phyloP scores from a whole-genome alignment of 1,140 invertebrate species.

The Drosophila repletoides region DNA sequence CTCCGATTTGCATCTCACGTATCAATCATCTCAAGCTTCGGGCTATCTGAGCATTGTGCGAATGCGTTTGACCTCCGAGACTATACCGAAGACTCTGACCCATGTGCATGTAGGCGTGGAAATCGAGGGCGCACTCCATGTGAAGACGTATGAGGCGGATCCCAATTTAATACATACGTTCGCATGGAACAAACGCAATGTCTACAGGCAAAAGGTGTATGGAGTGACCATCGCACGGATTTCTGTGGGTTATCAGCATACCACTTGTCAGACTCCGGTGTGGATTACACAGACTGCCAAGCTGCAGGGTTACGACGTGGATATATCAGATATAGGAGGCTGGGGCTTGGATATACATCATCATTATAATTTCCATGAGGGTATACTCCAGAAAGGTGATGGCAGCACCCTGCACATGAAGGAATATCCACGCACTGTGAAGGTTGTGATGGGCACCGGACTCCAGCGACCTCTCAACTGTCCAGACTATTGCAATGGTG shows the following conservation, averaged over 20 bases:
- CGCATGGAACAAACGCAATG: slow-evolving; percentile 98
- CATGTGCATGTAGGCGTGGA: slow-evolving; percentile 95
- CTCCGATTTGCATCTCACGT: slow-evolving; percentile 94
- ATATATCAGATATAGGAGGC: slow-evolving; percentile 97
- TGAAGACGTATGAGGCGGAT: slow-evolving; percentile 97
- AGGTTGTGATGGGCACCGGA: slow-evolving; percentile 97
- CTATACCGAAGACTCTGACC: slow-evolving; percentile 90
- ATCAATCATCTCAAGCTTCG: slow-evolving; percentile 94
- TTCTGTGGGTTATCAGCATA: slow-evolving; percentile 97
- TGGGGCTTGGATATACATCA: slow-evolving; percentile 99
- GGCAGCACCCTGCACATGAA: slow-evolving; percentile 96
- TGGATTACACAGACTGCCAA: slow-evolving; percentile 97
- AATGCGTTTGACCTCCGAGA: slow-evolving; percentile 92
- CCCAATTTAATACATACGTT: slow-evolving; percentile 97
- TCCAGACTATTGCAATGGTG: slow-evolving; percentile 92
- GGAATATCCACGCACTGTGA: slow-evolving; percentile 93
- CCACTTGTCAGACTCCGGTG: slow-evolving; percentile 91
- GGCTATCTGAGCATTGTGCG: slow-evolving; percentile 96
- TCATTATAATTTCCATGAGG: slow-evolving; percentile 98
- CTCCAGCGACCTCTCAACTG: slow-evolving; percentile 90
- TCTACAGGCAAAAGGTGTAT: slow-evolving; percentile 98
- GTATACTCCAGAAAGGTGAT: slow-evolving; percentile 97
- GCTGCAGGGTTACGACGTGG: slow-evolving; percentile 97
- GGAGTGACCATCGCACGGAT: slow-evolving; percentile 93
- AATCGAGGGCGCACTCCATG: slow-evolving; percentile 95